A percentile compares a stretch with the other conserved stretches of the same genome.
These are phyloP conservation scores for Ivindomyrus marchei DNA, from an alignment of 2,113 vertebrate genomes.

Conservation along the genomic window DNA sequence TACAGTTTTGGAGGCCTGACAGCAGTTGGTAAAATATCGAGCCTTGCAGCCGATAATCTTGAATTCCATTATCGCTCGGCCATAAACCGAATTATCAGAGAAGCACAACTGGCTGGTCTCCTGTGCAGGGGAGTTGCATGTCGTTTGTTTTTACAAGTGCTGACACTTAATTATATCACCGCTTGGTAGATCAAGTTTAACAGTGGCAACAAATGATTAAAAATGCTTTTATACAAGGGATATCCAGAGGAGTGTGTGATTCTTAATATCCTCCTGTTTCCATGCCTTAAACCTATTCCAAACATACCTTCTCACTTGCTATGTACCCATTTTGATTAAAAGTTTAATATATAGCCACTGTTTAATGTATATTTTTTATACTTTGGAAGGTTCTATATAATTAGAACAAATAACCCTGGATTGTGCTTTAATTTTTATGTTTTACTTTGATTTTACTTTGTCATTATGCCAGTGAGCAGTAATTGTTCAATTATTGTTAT, in stretches of 20 bases:
- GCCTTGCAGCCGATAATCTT: constrained; percentile 49
- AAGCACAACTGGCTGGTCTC: constrained; percentile 34
- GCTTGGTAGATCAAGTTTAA: constrained; percentile 65
- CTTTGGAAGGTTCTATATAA: not conserved
- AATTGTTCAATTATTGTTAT: not conserved
- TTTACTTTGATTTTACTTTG: not conserved
- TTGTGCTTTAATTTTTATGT: not conserved
- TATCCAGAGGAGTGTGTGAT: constrained; percentile 47
- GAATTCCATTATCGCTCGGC: constrained; percentile 50
- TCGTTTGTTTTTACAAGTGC: constrained; percentile 43
- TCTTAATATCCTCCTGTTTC: not conserved
- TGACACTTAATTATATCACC: constrained; percentile 62
- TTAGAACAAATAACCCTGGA: not conserved
- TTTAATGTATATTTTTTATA: not conserved
- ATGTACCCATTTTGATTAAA: not conserved
- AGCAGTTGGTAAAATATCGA: constrained; percentile 39
- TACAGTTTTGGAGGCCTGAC: constrained; percentile 14
- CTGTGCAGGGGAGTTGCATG: constrained; percentile 38
- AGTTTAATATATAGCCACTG: not conserved
- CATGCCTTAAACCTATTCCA: not conserved
- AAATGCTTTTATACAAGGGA: constrained; percentile 54
- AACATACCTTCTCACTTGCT: not conserved
- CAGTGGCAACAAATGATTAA: constrained; percentile 61
- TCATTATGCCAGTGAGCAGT: not conserved
- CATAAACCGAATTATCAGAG: constrained; percentile 56